phyloP scores from a whole-genome alignment of 2,888 invertebrate species.

The Homarus gammarus region DNA sequence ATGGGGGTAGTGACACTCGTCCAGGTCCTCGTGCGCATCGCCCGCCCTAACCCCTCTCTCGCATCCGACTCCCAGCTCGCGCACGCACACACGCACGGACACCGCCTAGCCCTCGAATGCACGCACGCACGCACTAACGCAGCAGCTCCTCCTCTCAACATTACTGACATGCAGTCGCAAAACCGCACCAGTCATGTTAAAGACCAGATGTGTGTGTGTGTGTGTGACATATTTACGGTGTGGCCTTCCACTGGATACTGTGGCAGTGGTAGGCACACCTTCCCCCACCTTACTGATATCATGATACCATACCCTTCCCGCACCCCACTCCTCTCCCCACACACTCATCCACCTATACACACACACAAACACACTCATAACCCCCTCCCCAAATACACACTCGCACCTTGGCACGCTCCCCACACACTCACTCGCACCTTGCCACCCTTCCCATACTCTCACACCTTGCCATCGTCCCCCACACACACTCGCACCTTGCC shows the following conservation, averaged over 20 bases:
- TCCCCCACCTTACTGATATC: too few species aligned
- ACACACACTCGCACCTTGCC: too few species aligned
- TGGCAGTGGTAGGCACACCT: too few species aligned
- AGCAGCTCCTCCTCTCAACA: constrained; percentile 18
- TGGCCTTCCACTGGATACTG: too few species aligned
- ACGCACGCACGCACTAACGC: neutral
- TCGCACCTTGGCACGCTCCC: too few species aligned
- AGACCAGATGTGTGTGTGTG: constrained; percentile 24
- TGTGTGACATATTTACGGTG: too few species aligned
- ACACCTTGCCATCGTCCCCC: too few species aligned
- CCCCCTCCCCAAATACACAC: too few species aligned
- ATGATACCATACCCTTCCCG: too few species aligned
- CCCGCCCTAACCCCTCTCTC: constrained; percentile 14
- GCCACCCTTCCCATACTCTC: too few species aligned
- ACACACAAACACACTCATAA: constrained; percentile 14
- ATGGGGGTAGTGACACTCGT: constrained; percentile 40
- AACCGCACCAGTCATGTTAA: neutral
- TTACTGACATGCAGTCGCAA: constrained; percentile 19
- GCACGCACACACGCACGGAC: constrained; percentile 38
- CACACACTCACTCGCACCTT: too few species aligned
- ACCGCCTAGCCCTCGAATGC: constrained; percentile 20
- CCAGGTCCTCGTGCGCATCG: constrained; percentile 12
- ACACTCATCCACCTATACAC: neutral
- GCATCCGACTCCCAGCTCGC: neutral
- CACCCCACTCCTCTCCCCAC: neutral